A percentile compares a stretch with the other conserved stretches of the same genome.
Evolutionary conservation across 2,797 vertebrate species (phyloP).

Genomic region (Microctenopoma lineatum): DNA sequence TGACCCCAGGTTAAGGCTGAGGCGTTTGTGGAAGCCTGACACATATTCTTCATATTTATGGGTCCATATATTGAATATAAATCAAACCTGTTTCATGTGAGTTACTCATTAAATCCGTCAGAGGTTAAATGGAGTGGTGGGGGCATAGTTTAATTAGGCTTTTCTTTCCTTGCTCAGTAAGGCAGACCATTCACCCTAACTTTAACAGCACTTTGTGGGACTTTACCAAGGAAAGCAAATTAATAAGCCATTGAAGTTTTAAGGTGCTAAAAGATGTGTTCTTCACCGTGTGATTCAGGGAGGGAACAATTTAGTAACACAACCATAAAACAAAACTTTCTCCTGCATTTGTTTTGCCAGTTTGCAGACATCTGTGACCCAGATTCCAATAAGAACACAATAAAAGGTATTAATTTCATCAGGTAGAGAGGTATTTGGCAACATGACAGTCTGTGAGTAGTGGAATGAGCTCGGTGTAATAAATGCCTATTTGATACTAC

Average conservation of each 20-base stretch:
- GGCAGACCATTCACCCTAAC: conserved; percentile 43
- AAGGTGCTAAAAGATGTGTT: conserved; percentile 27
- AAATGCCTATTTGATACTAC: conserved; percentile 64
- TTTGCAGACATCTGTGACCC: conserved; percentile 8
- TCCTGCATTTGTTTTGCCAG: background rate
- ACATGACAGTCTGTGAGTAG: conserved; percentile 31
- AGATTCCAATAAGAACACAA: conserved; percentile 33
- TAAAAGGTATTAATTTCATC: conserved; percentile 56
- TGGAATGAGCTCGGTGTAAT: conserved; percentile 58
- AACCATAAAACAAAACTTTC: conserved; percentile 23
- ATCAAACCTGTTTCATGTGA: conserved; percentile 57
- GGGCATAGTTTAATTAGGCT: conserved; percentile 58
- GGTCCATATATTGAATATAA: conserved; percentile 50
- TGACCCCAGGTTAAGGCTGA: conserved; percentile 39
- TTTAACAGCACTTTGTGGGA: conserved; percentile 45
- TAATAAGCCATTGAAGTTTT: conserved; percentile 55
- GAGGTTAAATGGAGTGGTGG: conserved; percentile 59
- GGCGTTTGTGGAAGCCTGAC: conserved; percentile 18
- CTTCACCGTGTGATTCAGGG: conserved; percentile 28
- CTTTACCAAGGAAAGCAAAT: conserved; percentile 49
- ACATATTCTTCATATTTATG: conserved; percentile 34
- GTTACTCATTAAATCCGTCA: conserved; percentile 58
- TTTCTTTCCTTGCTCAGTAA: conserved; percentile 50
- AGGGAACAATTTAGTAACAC: conserved; percentile 31
- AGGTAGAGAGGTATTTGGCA: conserved; percentile 45